Base-by-base conservation (phyloP, 1,140 invertebrate species). In the Lethocerus indicus region DNA sequence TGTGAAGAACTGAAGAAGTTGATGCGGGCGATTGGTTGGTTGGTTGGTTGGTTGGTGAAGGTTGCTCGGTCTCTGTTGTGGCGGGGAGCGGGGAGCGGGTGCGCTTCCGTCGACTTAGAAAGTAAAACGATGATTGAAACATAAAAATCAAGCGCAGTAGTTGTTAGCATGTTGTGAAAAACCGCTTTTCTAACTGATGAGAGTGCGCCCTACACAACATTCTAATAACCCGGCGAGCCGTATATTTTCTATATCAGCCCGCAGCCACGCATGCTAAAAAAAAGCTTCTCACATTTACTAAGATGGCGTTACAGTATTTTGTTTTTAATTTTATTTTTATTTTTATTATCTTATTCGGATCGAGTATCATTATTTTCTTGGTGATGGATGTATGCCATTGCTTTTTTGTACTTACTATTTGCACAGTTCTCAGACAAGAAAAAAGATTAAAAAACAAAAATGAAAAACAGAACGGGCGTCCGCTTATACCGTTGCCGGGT, bases 111-210 rank as follows among this genome's bases (percentile, higher is more conserved):
- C n/a, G n/a, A n/a, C n/a, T n/a, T n/a, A n/a, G n/a, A n/a, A n/a
- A 44, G 23, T 29, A 28, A 23, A 50, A 41, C 23, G 32, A 44
- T 39, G 36, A 21, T 50, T 32, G 42, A 46, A n/a, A n/a, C n/a
- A n/a, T n/a, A n/a, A n/a, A n/a, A n/a, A n/a, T n/a, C n/a, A n/a
- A 50, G 49, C 52, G 52, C 50, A 54, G 26, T 55, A 54, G 59
- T 58, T 60, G 57, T 59, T 54, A 58, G 59, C 59, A 60, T 60
- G 59, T 60, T 58, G 57, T 57, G 56, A 54, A 44, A 54, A 52
- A 50, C 50, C 32, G 55, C 55, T 56, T 56, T n/a, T 29, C 49
- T 50, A 53, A 54, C 47, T 51, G 47, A 24, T n/a, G n/a, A n/a
- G n/a, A n/a, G n/a, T n/a, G n/a, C 46, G 23, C 41, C n/a, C 13